Percentiles rank a stretch among this genome's conserved stretches.
These are phyloP conservation scores for Zygaena filipendulae DNA, from an alignment of 2,888 invertebrate species.

Conservation along the genomic window DNA sequence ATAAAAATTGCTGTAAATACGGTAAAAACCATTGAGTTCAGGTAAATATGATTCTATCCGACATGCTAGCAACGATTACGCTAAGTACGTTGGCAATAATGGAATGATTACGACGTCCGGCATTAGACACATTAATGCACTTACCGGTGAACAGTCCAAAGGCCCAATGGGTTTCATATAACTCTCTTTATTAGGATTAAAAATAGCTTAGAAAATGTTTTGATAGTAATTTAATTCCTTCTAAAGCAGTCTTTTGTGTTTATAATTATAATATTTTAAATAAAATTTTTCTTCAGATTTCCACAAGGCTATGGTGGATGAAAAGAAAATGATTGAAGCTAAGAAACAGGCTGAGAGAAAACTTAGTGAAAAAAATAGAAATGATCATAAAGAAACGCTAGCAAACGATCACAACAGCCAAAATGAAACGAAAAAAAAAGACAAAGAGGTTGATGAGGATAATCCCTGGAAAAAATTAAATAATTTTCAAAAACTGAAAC, in stretches of 20 bases:
- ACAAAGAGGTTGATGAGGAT: constrained; percentile 26
- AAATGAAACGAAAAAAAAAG: too few species aligned
- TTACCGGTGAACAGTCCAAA: constrained; percentile 40
- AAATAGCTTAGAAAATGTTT: too few species aligned
- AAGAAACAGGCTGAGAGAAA: constrained; percentile 28
- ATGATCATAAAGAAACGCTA: too few species aligned
- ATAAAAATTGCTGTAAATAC: too few species aligned
- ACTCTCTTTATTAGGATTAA: not conserved
- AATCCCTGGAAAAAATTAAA: constrained; percentile 59
- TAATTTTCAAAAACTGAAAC: constrained; percentile 63
- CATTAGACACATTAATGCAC: constrained; percentile 34
- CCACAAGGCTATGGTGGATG: too few species aligned
- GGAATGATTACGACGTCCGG: constrained; percentile 57
- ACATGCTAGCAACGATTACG: constrained; percentile 40
- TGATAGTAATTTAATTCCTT: too few species aligned
- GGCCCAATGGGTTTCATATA: constrained; percentile 17
- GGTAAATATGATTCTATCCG: constrained; percentile 43
- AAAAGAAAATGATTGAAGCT: too few species aligned
- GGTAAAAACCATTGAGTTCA: constrained; percentile 37
- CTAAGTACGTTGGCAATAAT: constrained; percentile 52
- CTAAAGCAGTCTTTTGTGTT: too few species aligned
- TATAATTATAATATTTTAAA: too few species aligned
- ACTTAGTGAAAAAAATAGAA: too few species aligned
- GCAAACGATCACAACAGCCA: too few species aligned
- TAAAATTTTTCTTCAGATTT: too few species aligned